Conservation (phyloP, 2,888 invertebrate species). For the Abscondita cerata region DNA sequence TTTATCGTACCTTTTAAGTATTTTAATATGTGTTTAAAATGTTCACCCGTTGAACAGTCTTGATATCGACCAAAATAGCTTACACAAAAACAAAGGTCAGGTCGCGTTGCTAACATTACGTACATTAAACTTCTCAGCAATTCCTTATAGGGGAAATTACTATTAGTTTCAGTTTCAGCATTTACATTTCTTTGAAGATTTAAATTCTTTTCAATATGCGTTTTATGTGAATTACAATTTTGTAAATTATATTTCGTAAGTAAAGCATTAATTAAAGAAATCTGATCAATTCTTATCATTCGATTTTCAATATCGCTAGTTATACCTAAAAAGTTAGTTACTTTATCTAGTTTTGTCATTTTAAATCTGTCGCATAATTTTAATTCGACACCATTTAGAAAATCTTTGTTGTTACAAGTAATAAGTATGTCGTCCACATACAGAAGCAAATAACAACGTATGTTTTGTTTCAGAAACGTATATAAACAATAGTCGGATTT, state of each 20-base stretch:
- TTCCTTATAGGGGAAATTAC: neutral
- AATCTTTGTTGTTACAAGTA: neutral
- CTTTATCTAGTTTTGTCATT: neutral
- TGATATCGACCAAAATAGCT: constrained; percentile 1
- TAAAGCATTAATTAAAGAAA: neutral
- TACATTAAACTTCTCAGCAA: neutral
- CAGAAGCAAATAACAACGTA: constrained; percentile 3
- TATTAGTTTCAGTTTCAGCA: neutral
- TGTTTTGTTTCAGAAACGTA: neutral
- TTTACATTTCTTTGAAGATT: neutral
- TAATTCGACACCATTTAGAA: neutral
- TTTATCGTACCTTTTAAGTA: too few relatives aligned
- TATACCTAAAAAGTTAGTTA: constrained; percentile 1
- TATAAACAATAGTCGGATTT: constrained; percentile 14
- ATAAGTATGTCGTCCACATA: constrained; percentile 10
- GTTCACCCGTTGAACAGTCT: constrained; percentile 1
- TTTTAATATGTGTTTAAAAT: constrained; percentile 3
- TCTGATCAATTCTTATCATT: neutral
- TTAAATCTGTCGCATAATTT: constrained; percentile 9
- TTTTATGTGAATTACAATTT: neutral
- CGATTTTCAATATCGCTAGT: neutral
- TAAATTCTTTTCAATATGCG: constrained; percentile 1
- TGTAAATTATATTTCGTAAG: neutral
- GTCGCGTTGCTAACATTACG: neutral
- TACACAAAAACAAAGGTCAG: neutral